Evolutionary conservation across 1,140 invertebrate genomes (phyloP).

Genomic region (Daktulosphaira vitifoliae): DNA sequence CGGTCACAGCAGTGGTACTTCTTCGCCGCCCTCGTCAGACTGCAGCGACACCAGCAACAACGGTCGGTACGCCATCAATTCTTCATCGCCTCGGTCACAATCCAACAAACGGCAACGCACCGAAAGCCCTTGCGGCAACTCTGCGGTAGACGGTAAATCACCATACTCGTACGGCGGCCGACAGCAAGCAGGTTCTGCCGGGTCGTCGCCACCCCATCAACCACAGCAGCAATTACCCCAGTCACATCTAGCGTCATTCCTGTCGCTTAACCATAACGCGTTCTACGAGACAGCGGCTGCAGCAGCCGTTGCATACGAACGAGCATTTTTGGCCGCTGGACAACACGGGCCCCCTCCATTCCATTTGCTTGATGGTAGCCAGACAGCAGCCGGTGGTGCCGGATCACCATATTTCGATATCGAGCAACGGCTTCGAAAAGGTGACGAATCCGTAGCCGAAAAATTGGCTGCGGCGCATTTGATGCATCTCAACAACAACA

Average conservation of each 20-base stretch:
- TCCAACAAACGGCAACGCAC: conserved; percentile 16
- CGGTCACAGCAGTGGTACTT: conserved; percentile 2
- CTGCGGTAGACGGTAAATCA: background rate
- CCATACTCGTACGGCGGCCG: background rate
- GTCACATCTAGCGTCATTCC: conserved; percentile 10
- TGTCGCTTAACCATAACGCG: conserved; percentile 7
- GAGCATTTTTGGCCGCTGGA: conserved; percentile 8
- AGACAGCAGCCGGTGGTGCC: background rate
- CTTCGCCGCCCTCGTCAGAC: conserved; percentile 14
- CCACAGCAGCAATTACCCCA: background rate
- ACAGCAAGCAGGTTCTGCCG: background rate
- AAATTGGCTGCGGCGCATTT: background rate
- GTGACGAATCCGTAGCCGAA: background rate
- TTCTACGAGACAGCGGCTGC: conserved; percentile 19
- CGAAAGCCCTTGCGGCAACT: conserved; percentile 15
- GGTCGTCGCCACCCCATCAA: conserved; percentile 3
- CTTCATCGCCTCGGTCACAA: background rate
- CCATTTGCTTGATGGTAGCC: conserved; percentile 10
- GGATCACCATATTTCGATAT: conserved; percentile 17
- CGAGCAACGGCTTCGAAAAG: background rate
- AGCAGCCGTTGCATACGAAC: conserved; percentile 20
- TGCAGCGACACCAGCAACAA: background rate
- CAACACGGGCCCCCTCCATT: background rate
- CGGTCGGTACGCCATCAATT: background rate
- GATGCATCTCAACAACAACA: conserved; percentile 14